Conservation (phyloP, 1,140 invertebrate species). For the Orchesella cincta region DNA sequence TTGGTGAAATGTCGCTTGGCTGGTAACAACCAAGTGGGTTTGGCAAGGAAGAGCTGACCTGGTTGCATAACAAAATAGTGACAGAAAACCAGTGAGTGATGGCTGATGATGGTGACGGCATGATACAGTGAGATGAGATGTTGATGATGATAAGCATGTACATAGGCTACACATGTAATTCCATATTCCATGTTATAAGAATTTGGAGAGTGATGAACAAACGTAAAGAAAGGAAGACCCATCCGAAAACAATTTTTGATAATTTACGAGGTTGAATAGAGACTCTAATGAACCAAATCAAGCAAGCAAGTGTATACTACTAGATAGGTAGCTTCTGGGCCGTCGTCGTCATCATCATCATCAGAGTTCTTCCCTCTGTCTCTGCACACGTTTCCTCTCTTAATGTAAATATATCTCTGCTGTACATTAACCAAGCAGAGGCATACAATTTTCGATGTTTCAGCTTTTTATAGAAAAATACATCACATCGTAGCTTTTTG, state of each 20-base stretch:
- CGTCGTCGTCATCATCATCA: conserved; percentile 20
- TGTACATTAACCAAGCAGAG: too few relatives aligned
- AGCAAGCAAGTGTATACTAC: conserved; percentile 30
- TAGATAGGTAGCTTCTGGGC: not conserved
- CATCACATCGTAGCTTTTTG: not conserved
- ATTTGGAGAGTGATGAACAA: not conserved
- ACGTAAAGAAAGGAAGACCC: conserved; percentile 11
- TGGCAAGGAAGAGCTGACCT: conserved; percentile 7
- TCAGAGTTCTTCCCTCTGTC: not conserved
- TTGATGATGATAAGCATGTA: conserved; percentile 8
- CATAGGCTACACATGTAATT: conserved; percentile 3
- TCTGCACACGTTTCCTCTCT: not conserved
- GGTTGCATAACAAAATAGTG: conserved; percentile 23
- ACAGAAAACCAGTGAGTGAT: not conserved
- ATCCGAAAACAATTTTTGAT: conserved; percentile 50
- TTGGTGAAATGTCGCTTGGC: not conserved
- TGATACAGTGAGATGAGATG: not conserved
- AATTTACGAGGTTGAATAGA: conserved; percentile 49
- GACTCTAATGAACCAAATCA: conserved; percentile 50
- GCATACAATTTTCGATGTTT: conserved; percentile 3
- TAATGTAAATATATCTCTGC: not conserved
- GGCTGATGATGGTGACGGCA: not conserved
- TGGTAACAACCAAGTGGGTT: conserved; percentile 7
- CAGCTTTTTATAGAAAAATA: not conserved
- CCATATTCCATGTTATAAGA: not conserved